Conservation (phyloP, 2,888 invertebrate genomes). For the Frankliniella fusca region DNA sequence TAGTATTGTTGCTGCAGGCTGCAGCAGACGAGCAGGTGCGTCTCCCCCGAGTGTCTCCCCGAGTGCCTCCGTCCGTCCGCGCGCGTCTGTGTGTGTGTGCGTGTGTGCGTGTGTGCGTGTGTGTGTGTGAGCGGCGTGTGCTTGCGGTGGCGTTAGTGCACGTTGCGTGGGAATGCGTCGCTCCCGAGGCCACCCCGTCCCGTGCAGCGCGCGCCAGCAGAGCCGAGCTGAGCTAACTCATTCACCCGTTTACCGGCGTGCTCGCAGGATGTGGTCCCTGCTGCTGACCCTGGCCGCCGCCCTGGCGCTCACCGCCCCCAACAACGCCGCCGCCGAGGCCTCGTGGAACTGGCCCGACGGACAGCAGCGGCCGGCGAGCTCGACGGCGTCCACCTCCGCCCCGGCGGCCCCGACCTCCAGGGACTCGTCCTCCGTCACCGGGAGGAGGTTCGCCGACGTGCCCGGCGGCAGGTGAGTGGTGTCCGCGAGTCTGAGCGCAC, state of each 20-base stretch:
- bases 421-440: background rate
- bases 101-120: too few species aligned
- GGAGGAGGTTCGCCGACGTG: background rate
- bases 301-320: background rate
- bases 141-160: too few species aligned
- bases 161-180: too few species aligned
- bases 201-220: background rate
- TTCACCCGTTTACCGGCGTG: background rate
- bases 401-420: background rate
- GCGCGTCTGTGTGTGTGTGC: too few species aligned
- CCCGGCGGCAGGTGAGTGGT: background rate
- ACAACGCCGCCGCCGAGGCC: background rate
- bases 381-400: background rate
- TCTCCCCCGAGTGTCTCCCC: background rate
- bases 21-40: background rate
- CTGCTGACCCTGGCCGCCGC: background rate
- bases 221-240: background rate
- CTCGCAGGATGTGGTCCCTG: background rate
- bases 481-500: too few species aligned
- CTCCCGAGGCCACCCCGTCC: too few species aligned
- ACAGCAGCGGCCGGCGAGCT: background rate
- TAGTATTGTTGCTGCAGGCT: background rate
- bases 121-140: too few species aligned
- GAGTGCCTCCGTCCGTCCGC: too few species aligned
- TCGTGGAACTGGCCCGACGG: slow-evolving; percentile 4